Percentiles rank a stretch among this genome's conserved stretches.
These are phyloP conservation scores for Leistus spinibarbis DNA, from an alignment of 2,888 invertebrate species.

Conservation along the genomic window DNA sequence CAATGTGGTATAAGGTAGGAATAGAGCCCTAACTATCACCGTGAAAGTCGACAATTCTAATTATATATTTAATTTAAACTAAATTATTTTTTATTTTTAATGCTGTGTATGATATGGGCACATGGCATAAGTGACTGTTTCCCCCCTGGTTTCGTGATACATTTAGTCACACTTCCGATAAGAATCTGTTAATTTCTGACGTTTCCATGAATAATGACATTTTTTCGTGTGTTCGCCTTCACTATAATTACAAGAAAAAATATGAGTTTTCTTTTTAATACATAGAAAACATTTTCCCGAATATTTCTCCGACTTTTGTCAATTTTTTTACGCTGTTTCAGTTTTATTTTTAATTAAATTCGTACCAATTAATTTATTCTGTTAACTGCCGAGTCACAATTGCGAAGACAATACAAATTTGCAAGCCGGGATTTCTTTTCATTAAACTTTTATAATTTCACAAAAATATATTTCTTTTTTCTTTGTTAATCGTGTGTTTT, in stretches of 20 bases:
- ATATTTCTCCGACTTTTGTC: not conserved
- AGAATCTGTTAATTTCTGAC: conserved; percentile 8
- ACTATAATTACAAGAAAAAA: conserved; percentile 5
- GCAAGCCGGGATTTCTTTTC: not conserved
- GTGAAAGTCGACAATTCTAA: too few relatives aligned
- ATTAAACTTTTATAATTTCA: not conserved
- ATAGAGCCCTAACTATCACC: too few relatives aligned
- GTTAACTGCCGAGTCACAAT: not conserved
- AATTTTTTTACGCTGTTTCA: not conserved
- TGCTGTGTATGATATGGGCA: too few relatives aligned
- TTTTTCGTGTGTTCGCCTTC: not conserved
- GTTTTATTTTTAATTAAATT: not conserved
- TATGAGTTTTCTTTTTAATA: not conserved
- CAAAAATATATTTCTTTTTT: not conserved
- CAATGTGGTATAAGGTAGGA: too few relatives aligned
- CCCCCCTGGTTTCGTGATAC: not conserved
- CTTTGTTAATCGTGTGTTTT: not conserved
- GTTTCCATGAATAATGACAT: conserved; percentile 8
- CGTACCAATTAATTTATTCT: conserved; percentile 10
- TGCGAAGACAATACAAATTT: not conserved
- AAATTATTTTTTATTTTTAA: not conserved
- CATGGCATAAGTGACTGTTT: not conserved
- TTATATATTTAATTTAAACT: too few relatives aligned
- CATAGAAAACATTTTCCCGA: not conserved
- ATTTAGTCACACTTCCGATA: conserved; percentile 4